Evolutionary conservation across 2,113 vertebrate species (phyloP), one percentile per base, ranked within the genome.

Genomic region (Physeter macrocephalus): DNA sequence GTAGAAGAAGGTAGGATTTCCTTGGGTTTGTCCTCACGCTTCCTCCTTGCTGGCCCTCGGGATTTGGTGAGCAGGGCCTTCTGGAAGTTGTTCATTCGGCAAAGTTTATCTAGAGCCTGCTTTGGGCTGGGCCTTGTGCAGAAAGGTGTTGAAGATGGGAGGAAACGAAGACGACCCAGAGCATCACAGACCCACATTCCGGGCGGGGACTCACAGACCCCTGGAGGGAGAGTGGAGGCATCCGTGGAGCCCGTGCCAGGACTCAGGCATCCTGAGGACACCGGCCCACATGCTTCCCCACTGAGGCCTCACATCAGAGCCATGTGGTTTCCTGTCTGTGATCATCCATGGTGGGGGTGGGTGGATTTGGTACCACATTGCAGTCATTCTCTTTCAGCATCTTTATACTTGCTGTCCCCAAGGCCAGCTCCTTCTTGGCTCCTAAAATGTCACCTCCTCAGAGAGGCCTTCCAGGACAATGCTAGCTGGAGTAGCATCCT

Each of bases 31-130:
- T 23, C 57, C 77, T 75, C 34, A 39, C 20, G 12, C 52, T 5
- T 17, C 71, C 91, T 89, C 62, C 82, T 89, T 59, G 80, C 89
- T 61, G 91, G 93, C 66, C 89, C 57, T 83, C 31, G 13, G 61
- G n/a, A 8, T 34, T 39, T 11, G 69, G 83, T 25, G 66, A 62
- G 74, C 88, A 31, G 57, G 64, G 88, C 29, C 41, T 43, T 49
- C 5, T 13, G 17, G 36, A 34, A 23, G 39, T 39, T 25, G 52
- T n/a, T 84, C 39, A 36, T 7, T 41, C 2, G 9, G 77, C 80
- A 72, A 8, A n/a, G 43, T 49, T 54, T 41, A 21, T 36, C 23
- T 17, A 43, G 52, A 12, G 6, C 69, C 84, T 41, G 46, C 52
- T 81, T 23, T 11, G 71, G 59, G 49, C 39, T 17, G 52, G 36